phyloP scores from a whole-genome alignment of 2,113 vertebrate genomes.

The Corynorhinus townsendii region DNA sequence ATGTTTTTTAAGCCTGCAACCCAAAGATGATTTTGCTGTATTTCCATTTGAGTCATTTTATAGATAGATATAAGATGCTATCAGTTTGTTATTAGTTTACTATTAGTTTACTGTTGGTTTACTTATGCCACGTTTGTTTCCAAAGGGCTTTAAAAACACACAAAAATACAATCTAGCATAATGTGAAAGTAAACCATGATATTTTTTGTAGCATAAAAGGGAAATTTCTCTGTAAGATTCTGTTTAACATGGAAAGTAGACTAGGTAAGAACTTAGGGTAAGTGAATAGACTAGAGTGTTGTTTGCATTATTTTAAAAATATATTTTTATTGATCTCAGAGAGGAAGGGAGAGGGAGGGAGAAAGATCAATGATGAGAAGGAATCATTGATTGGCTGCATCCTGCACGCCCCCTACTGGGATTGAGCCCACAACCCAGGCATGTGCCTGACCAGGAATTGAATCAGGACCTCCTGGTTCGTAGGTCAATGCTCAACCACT shows the following conservation, averaged over 20 bases:
- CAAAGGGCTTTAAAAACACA: background rate
- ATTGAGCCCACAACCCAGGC: too few relatives aligned
- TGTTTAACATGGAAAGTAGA: background rate
- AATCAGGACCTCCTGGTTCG: too few relatives aligned
- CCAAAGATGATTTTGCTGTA: background rate
- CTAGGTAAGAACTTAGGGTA: background rate
- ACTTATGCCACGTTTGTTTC: background rate
- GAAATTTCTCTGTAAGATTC: background rate
- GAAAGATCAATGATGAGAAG: too few relatives aligned
- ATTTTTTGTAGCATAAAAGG: background rate
- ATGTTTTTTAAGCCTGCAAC: background rate
- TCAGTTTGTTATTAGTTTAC: background rate
- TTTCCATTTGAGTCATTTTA: slow-evolving; percentile 5
- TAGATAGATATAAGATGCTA: background rate
- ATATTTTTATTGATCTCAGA: too few relatives aligned
- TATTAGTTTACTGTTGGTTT: background rate
- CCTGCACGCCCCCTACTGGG: too few relatives aligned
- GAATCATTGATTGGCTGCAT: too few relatives aligned
- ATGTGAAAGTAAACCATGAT: background rate
- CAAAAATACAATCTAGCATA: background rate
- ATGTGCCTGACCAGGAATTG: too few relatives aligned
- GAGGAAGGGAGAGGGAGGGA: too few relatives aligned
- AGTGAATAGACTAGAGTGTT: slow-evolving; percentile 17
- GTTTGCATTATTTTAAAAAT: background rate
- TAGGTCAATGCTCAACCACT: too few relatives aligned